Conservation (phyloP, 2,888 invertebrate genomes). For the Euplexia lucipara region DNA sequence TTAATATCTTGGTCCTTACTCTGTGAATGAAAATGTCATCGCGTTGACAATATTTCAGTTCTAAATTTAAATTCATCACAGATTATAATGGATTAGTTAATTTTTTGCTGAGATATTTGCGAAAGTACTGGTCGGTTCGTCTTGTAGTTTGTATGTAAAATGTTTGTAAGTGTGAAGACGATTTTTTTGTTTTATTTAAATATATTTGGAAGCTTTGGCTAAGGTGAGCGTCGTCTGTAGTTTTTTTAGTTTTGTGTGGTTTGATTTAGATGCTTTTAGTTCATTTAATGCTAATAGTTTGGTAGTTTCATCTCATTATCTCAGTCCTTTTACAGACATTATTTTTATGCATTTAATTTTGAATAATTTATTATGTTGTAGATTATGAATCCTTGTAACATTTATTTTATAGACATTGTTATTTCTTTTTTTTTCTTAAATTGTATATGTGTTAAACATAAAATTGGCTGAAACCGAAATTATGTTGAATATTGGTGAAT, state of each 20-base stretch:
- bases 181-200: constrained; percentile 64
- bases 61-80: constrained; percentile 43
- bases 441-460: constrained; percentile 45
- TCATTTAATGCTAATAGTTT: constrained; percentile 39
- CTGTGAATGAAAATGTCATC: constrained; percentile 61
- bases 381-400: neutral
- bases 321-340: neutral
- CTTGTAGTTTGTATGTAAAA: constrained; percentile 65
- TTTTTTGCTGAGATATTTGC: constrained; percentile 31
- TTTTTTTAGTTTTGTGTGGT: constrained; percentile 55
- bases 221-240: constrained; percentile 67
- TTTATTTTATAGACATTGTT: neutral
- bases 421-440: neutral
- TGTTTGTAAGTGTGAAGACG: constrained; percentile 68
- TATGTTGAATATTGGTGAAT: constrained; percentile 15
- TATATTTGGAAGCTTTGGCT: constrained; percentile 72
- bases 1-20: constrained; percentile 47
- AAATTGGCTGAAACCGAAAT: constrained; percentile 51
- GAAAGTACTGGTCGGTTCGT: constrained; percentile 48
- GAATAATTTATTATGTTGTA: neutral
- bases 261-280: constrained; percentile 50
- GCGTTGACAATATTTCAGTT: constrained; percentile 44
- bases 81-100: constrained; percentile 23
- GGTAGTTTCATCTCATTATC: constrained; percentile 49
- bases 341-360: neutral